Evolutionary conservation across 2,113 vertebrate species (phyloP), one percentile per base, ranked within the genome.

Genomic region (Lepisosteus oculatus): DNA sequence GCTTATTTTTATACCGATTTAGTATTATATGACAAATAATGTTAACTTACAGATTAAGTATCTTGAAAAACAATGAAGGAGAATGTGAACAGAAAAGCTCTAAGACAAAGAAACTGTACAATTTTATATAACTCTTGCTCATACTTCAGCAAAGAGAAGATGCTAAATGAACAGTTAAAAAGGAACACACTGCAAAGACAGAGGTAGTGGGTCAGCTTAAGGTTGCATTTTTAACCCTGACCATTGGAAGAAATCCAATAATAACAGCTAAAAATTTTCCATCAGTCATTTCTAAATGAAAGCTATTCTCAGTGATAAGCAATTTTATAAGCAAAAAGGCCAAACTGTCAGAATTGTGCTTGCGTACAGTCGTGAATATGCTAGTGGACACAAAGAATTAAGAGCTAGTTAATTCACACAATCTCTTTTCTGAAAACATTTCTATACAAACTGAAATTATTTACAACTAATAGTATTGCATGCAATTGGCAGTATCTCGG

Each of bases 361-460:
- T 66, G 45, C 8, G 42, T 15, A n/a, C 44, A 47, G 45, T 66
- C 43, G 7, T 5, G 13, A 3, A 44, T n/a, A 15, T 0, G 64
- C 56, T 61, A 13, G 13, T 6, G 8, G 55, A 67, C 59, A 64
- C 73, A 76, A 78, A 80, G 67, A 72, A 73, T 12, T 63, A 67
- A 41, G 54, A 59, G 66, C 67, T 11, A 47, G 17, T 45, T 51
- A 9, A 29, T 29, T 29, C 29, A 29, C 29, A 47, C 54, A 69
- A 14, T 63, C 57, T 62, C 68, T 74, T 51, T 9, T 5, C 56
- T 13, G 56, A 55, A 69, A 73, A 77, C 68, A 68, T 63, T 43
- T 67, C 45, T 45, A 17, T 70, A 55, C 29, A 64, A 56, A 51
- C 45, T 17, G 29, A 63, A 43, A 0, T n/a, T 73, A 6, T 70